Conservation (phyloP, 2,113 vertebrate genomes). For the Centropus unirufus region DNA sequence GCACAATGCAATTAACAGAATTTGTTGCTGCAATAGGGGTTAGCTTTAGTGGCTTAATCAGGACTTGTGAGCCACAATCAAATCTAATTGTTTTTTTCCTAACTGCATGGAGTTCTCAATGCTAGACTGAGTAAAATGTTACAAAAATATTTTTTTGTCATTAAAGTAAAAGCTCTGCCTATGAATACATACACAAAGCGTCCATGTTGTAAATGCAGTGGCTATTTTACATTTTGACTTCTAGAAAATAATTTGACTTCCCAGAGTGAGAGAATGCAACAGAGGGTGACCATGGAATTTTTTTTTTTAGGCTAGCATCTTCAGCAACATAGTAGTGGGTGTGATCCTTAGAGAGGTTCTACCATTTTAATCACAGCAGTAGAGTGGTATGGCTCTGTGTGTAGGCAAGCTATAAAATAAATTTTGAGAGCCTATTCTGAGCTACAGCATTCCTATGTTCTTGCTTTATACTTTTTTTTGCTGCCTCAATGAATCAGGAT, state of each 20-base stretch:
- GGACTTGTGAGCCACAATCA: neutral
- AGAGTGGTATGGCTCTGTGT: neutral
- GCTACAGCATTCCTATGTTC: neutral
- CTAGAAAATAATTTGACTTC: constrained; percentile 9
- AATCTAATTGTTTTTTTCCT: constrained; percentile 38
- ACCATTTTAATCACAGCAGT: neutral
- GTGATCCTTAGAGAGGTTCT: neutral
- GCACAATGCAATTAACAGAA: constrained; percentile 18
- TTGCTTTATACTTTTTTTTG: neutral
- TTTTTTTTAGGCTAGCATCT: neutral
- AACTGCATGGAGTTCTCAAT: neutral
- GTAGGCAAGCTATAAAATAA: neutral
- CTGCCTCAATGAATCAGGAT: neutral
- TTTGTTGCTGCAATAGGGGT: constrained; percentile 15
- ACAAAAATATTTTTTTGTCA: neutral
- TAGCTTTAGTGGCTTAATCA: neutral
- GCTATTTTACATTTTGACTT: neutral
- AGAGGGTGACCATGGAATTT: neutral
- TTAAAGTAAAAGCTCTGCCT: neutral
- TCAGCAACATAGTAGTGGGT: neutral
- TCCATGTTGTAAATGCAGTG: neutral
- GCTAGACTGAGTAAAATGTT: neutral
- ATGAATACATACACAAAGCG: neutral
- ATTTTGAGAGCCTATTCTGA: neutral
- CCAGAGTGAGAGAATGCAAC: neutral